Conservation (phyloP, 2,888 invertebrate species). For the Ferrisia virgata region DNA sequence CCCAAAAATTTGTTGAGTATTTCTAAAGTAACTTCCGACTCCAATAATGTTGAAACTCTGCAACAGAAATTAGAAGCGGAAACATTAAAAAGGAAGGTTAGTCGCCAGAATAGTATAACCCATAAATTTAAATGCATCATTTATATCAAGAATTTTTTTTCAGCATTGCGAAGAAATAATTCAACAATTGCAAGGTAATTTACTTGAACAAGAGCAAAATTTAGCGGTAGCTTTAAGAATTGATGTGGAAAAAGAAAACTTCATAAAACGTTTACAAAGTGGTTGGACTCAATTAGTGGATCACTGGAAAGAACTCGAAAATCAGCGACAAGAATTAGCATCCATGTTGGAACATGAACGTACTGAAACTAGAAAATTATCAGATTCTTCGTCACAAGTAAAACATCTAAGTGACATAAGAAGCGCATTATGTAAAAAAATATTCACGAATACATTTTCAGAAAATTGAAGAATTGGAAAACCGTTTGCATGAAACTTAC, state of each 20-base stretch:
- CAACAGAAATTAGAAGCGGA: conserved; percentile 42
- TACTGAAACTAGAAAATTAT: not conserved
- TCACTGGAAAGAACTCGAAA: conserved; percentile 52
- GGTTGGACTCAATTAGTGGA: conserved; percentile 60
- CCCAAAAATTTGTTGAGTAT: conserved; percentile 22
- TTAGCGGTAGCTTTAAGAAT: conserved; percentile 74
- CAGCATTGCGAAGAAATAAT: conserved; percentile 76
- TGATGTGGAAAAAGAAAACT: conserved; percentile 70
- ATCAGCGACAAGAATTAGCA: conserved; percentile 50
- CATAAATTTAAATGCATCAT: not conserved
- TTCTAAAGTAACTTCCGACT: not conserved
- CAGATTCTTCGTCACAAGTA: not conserved
- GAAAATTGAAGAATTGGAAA: conserved; percentile 36
- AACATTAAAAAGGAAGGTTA: conserved; percentile 34
- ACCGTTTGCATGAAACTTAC: conserved; percentile 25
- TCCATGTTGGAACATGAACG: conserved; percentile 43
- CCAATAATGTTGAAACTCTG: conserved; percentile 12
- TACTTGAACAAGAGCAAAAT: conserved; percentile 74
- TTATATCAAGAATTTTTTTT: not conserved
- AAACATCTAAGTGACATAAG: not conserved
- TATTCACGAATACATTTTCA: conserved; percentile 20
- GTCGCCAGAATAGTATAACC: not conserved
- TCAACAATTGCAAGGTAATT: conserved; percentile 67
- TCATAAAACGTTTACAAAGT: conserved; percentile 64
- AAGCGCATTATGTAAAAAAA: no score